These are phyloP conservation scores for Ageneiosus marmoratus DNA, from an alignment of 2,113 vertebrate species.

Conservation along the genomic window DNA sequence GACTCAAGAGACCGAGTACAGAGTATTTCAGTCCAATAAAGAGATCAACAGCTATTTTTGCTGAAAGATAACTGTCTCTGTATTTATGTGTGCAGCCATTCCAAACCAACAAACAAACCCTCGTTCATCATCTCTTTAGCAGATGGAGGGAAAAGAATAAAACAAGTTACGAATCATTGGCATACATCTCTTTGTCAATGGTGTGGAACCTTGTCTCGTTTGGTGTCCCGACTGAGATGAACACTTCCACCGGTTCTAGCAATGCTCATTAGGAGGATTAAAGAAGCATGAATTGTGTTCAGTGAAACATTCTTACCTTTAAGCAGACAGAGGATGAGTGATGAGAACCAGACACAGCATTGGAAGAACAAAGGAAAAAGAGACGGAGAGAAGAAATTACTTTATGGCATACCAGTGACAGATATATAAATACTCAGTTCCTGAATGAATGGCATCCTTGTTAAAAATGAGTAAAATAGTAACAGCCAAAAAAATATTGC, in stretches of 20 bases:
- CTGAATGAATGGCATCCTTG: not conserved
- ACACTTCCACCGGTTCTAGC: not conserved
- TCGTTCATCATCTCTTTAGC: not conserved
- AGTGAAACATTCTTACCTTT: conserved; percentile 68
- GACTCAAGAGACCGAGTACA: conserved; percentile 8
- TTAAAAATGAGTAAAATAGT: not conserved
- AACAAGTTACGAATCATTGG: conserved; percentile 12
- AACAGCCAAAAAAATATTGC: not conserved
- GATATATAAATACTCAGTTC: not conserved
- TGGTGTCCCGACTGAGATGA: conserved; percentile 26
- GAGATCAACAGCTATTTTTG: conserved; percentile 47
- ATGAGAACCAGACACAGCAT: conserved; percentile 27
- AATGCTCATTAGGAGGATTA: conserved; percentile 37
- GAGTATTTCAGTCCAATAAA: conserved; percentile 21
- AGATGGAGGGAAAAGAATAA: not conserved
- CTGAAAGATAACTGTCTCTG: conserved; percentile 26
- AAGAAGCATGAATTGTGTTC: conserved; percentile 26
- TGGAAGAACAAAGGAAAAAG: conserved; percentile 10
- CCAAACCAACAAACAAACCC: not conserved
- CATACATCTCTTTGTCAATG: not conserved
- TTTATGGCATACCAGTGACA: not conserved
- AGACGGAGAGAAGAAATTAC: conserved; percentile 17
- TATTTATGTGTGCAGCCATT: conserved; percentile 32
- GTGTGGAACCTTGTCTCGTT: conserved; percentile 20
- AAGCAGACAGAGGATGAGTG: conserved; percentile 37